These are phyloP conservation scores for Lethenteron reissneri DNA, from an alignment of 2,113 vertebrate genomes.

Conservation along the genomic window DNA sequence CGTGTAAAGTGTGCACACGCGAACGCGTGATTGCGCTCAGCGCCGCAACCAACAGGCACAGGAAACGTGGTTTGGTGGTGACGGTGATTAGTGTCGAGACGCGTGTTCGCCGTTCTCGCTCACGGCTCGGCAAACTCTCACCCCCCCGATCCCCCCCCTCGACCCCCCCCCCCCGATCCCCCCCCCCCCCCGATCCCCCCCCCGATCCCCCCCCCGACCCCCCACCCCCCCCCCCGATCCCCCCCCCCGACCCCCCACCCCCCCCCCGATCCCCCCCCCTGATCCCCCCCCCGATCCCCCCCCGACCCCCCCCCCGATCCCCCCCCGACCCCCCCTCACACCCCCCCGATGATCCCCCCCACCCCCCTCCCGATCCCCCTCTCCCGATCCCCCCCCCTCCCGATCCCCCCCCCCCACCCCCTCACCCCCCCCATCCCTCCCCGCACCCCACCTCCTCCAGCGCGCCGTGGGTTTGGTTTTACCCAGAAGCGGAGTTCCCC, in stretches of 20 bases:
- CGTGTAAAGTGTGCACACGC: too few species aligned
- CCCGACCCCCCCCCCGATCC: neutral
- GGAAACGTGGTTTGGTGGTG: too few species aligned
- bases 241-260: neutral
- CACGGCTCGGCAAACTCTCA: neutral
- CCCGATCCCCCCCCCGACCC: neutral
- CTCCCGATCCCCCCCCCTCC: neutral
- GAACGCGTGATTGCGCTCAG: too few species aligned
- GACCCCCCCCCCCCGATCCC: neutral
- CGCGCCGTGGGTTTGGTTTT: neutral
- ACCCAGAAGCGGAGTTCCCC: neutral
- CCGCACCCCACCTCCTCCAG: neutral
- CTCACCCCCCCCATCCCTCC: neutral
- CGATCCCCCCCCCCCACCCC: neutral
- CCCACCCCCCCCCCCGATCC: neutral
- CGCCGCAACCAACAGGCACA: too few species aligned
- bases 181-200: neutral
- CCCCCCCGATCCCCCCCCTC: neutral
- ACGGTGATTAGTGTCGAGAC: too few species aligned
- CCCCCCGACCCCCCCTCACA: neutral
- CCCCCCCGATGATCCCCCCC: neutral
- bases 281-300: neutral
- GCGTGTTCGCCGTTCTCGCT: too few species aligned
- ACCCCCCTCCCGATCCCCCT: neutral
- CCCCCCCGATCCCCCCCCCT: neutral